phyloP scores from a whole-genome alignment of 2,888 invertebrate genomes.

The Byasa hedistus region DNA sequence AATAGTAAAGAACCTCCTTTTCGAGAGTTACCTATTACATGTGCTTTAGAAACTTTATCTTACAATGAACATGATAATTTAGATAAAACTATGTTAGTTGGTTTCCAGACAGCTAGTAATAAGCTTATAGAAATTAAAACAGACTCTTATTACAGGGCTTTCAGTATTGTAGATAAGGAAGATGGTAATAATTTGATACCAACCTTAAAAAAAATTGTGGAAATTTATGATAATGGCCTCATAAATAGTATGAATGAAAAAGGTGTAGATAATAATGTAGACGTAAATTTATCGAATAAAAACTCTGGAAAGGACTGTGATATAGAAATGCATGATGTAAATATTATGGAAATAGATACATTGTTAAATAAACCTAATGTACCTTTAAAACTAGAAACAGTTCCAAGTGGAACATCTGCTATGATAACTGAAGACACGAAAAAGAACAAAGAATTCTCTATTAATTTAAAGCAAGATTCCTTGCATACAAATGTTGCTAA shows the following conservation, averaged over 20 bases:
- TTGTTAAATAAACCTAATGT: constrained; percentile 7
- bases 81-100: constrained; percentile 64
- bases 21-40: constrained; percentile 59
- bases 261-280: neutral
- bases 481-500: constrained; percentile 40
- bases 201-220: constrained; percentile 49
- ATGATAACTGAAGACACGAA: constrained; percentile 28
- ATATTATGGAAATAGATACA: neutral
- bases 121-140: constrained; percentile 60
- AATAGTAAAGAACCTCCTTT: constrained; percentile 42
- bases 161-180: constrained; percentile 48
- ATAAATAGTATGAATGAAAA: constrained; percentile 7
- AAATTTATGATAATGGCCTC: constrained; percentile 39
- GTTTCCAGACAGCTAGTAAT: constrained; percentile 70
- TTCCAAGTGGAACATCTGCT: constrained; percentile 10
- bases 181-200: constrained; percentile 34
- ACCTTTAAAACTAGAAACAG: neutral
- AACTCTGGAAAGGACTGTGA: neutral
- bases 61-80: constrained; percentile 48
- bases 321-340: neutral
- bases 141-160: constrained; percentile 58
- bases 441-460: constrained; percentile 3
- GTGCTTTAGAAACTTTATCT: constrained; percentile 58
- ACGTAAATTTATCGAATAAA: neutral
- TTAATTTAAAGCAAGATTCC: constrained; percentile 53